These are phyloP conservation scores for Tangara arthus DNA, from an alignment of 2,797 vertebrate species.

Conservation along the genomic window DNA sequence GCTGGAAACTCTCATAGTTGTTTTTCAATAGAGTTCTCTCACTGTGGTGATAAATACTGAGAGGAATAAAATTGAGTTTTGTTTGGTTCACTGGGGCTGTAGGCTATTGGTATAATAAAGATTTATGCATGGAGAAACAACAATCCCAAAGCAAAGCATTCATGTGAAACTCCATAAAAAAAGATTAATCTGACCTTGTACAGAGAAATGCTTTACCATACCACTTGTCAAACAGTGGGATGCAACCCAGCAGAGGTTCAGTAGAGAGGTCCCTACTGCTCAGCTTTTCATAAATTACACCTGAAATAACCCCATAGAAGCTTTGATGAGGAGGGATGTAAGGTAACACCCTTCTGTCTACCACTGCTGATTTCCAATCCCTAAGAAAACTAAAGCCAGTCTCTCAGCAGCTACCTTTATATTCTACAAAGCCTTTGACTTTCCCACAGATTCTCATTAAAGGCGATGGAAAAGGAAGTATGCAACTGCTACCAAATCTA, in stretches of 20 bases:
- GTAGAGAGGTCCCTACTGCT: neutral
- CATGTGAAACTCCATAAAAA: slow-evolving; percentile 46
- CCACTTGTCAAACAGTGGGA: neutral
- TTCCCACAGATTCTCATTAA: neutral
- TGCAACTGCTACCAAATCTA: neutral
- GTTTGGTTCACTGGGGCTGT: slow-evolving; percentile 32
- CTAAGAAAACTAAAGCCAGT: neutral
- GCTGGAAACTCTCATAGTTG: neutral
- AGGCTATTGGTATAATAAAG: slow-evolving; percentile 46
- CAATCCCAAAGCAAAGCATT: slow-evolving; percentile 45
- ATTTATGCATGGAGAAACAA: slow-evolving; percentile 58
- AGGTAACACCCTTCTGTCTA: neutral
- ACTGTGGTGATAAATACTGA: slow-evolving; percentile 11
- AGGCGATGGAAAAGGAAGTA: neutral
- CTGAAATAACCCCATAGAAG: neutral
- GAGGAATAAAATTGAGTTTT: slow-evolving; percentile 37
- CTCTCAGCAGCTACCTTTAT: neutral
- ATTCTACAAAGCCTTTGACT: neutral
- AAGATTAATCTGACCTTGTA: slow-evolving; percentile 30
- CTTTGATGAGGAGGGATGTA: neutral
- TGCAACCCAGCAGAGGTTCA: neutral
- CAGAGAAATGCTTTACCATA: neutral
- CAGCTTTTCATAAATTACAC: neutral
- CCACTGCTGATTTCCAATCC: neutral
- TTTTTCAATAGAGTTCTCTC: neutral